These are phyloP conservation scores for Triops longicaudatus DNA, from an alignment of 1,140 invertebrate species.

Conservation along the genomic window DNA sequence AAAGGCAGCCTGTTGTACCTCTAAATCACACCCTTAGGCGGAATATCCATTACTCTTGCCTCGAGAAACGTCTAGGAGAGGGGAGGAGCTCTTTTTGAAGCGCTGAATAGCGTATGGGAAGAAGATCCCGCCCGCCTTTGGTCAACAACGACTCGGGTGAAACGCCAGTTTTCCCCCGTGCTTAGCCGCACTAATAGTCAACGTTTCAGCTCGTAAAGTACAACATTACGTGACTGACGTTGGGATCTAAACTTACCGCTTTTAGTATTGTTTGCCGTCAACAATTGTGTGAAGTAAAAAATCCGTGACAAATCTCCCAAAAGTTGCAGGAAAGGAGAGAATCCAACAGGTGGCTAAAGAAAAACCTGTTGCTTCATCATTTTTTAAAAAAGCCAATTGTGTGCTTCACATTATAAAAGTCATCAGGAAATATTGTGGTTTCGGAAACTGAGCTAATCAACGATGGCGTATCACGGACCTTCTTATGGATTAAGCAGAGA, in stretches of 20 bases:
- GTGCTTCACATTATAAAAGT: not conserved
- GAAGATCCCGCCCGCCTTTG: not conserved
- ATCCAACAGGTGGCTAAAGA: slow-evolving; percentile 1
- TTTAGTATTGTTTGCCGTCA: not conserved
- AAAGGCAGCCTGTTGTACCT: not conserved
- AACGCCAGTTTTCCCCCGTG: not conserved
- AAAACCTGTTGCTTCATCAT: slow-evolving; percentile 8
- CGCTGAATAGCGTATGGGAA: not conserved
- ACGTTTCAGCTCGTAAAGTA: not conserved
- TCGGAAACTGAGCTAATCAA: not conserved
- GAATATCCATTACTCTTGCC: not conserved
- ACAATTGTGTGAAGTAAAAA: not conserved
- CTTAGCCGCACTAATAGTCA: not conserved
- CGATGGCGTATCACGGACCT: slow-evolving; percentile 49
- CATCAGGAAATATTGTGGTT: not conserved
- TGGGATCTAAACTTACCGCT: not conserved
- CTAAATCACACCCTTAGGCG: not conserved
- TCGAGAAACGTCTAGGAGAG: not conserved
- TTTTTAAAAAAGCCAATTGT: not conserved
- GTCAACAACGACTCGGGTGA: not conserved
- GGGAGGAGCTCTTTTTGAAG: not conserved
- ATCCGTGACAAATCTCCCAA: not conserved
- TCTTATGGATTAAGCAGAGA: slow-evolving; percentile 49
- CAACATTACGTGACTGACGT: not conserved
- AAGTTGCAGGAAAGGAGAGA: not conserved